Percentiles rank a stretch among this genome's conserved stretches.
Evolutionary conservation across 1,140 invertebrate species (phyloP).

Genomic region (Drosophila equinoxialis): DNA sequence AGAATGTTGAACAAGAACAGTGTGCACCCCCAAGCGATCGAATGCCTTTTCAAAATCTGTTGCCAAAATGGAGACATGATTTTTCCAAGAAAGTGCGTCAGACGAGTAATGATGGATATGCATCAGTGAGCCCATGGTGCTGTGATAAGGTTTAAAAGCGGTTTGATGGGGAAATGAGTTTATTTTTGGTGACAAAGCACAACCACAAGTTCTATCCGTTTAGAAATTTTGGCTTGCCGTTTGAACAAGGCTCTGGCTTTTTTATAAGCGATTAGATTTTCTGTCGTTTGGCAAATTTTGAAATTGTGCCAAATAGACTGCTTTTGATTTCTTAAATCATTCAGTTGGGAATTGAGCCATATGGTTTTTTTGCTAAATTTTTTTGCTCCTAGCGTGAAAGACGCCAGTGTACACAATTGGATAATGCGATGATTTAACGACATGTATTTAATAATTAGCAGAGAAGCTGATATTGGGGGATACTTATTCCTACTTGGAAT

Average conservation of each 20-base stretch:
- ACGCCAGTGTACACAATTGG: too few relatives aligned
- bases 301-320: neutral
- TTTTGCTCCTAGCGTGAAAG: too few relatives aligned
- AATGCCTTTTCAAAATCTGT: constrained; percentile 11
- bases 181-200: too few relatives aligned
- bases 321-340: neutral
- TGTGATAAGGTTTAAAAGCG: constrained; percentile 42
- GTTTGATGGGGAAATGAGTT: constrained; percentile 21
- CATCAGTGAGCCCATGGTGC: constrained; percentile 3
- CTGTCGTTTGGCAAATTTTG: too few relatives aligned
- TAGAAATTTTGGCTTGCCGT: too few relatives aligned
- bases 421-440: too few relatives aligned
- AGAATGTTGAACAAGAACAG: too few relatives aligned
- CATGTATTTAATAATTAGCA: neutral
- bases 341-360: neutral
- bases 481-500: neutral
- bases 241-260: too few relatives aligned
- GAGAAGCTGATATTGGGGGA: constrained; percentile 13
- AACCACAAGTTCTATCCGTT: too few relatives aligned
- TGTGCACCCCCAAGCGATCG: too few relatives aligned
- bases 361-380: neutral
- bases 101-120: constrained; percentile 18
- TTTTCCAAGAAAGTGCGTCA: constrained; percentile 12
- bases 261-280: too few relatives aligned
- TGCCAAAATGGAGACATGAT: constrained; percentile 34